Conservation (phyloP, 2,888 invertebrate genomes). For the Drosophila borealis region DNA sequence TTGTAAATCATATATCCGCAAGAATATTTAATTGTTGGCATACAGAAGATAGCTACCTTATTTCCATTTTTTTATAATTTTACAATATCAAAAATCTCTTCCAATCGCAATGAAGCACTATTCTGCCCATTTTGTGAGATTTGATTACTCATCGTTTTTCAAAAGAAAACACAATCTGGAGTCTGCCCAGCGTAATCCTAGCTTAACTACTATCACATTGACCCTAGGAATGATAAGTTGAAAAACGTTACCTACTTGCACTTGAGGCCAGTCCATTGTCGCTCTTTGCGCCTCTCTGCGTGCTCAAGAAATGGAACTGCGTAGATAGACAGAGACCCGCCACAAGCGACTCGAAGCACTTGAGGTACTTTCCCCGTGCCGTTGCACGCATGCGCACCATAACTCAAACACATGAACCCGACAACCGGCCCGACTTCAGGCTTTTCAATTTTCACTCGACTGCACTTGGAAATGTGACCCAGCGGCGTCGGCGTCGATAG, state of each 20-base stretch:
- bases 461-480: conserved; percentile 60
- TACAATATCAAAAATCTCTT: no score
- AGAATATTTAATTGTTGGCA: no score
- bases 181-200: conserved; percentile 27
- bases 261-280: conserved; percentile 32
- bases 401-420: conserved; percentile 69
- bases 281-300: conserved; percentile 10
- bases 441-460: conserved; percentile 59
- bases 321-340: conserved; percentile 12
- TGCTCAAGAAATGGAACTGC: conserved; percentile 16
- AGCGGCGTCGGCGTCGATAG: conserved; percentile 21
- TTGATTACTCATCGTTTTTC: conserved; percentile 31
- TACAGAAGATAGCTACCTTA: no score
- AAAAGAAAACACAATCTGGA: conserved; percentile 16
- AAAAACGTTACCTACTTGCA: conserved; percentile 27
- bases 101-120: neutral
- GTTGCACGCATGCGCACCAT: conserved; percentile 74
- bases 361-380: conserved; percentile 38
- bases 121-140: neutral
- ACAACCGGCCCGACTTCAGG: conserved; percentile 16
- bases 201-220: conserved; percentile 28
- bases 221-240: conserved; percentile 35
- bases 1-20: no score
- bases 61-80: no score
- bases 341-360: conserved; percentile 19